Percentiles rank a stretch among this genome's conserved stretches.
Conservation (phyloP, 1,140 invertebrate species). For the Psilanteris sp. region DNA sequence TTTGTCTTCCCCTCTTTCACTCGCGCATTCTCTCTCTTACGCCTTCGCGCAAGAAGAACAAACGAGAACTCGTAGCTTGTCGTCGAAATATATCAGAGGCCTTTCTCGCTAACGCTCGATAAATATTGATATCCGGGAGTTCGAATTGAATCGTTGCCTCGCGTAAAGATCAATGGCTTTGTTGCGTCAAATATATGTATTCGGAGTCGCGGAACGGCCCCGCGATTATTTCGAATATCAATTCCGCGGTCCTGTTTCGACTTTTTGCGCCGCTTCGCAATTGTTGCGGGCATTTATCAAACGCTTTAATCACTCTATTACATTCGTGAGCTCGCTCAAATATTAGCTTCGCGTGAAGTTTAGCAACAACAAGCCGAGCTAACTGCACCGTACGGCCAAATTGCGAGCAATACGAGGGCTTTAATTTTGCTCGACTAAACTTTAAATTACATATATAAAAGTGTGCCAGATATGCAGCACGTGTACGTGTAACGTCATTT, state of each 20-base stretch:
- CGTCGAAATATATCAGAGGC: conserved; percentile 63
- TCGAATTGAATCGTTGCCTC: conserved; percentile 61
- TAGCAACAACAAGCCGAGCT: conserved; percentile 1
- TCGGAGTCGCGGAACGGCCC: not conserved
- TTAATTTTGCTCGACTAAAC: not conserved
- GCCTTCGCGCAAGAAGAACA: conserved; percentile 43
- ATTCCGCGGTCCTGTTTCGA: not conserved
- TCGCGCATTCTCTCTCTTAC: conserved; percentile 1
- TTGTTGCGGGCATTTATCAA: conserved; percentile 1
- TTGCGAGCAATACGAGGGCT: not conserved
- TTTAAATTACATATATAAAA: conserved; percentile 12
- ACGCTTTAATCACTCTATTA: conserved; percentile 12
- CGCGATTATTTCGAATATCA: conserved; percentile 1
- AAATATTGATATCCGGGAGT: conserved; percentile 61
- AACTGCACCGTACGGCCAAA: conserved; percentile 14
- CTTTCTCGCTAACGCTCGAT: conserved; percentile 58
- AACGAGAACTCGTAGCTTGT: conserved; percentile 50
- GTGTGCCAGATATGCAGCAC: too few relatives aligned
- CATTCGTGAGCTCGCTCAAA: not conserved
- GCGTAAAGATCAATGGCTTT: conserved; percentile 45
- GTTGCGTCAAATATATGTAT: conserved; percentile 52
- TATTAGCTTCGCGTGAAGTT: conserved; percentile 12
- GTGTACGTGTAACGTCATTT: too few relatives aligned
- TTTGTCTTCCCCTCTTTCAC: too few relatives aligned
- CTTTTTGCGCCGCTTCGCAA: conserved; percentile 2